A percentile compares a stretch with the other conserved stretches of the same genome.
These are phyloP conservation scores for Xenops minutus DNA, from an alignment of 2,797 vertebrate genomes.

Conservation along the genomic window DNA sequence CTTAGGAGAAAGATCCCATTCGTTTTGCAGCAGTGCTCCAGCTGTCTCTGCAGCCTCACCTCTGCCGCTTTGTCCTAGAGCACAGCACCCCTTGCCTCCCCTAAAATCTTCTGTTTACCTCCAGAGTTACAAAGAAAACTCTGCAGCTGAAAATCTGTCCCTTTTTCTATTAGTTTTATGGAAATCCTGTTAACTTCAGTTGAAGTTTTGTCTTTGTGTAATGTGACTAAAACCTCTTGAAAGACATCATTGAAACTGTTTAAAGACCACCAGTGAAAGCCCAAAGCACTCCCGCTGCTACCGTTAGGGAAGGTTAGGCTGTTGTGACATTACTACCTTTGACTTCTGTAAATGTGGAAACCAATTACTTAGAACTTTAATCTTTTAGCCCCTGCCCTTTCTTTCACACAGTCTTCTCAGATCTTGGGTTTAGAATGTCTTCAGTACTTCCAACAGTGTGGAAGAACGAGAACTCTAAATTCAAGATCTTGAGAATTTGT, in stretches of 20 bases:
- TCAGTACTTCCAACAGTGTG: background rate
- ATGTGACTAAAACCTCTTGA: background rate
- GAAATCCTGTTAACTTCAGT: background rate
- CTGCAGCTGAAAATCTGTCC: background rate
- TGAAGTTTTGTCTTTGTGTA: background rate
- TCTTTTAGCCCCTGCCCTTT: background rate
- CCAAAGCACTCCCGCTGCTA: background rate
- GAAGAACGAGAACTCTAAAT: background rate
- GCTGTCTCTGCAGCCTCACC: background rate
- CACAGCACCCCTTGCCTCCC: background rate
- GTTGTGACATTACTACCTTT: background rate
- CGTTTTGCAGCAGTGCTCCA: background rate
- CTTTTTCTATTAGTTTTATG: background rate
- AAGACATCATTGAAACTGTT: background rate
- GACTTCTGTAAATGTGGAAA: background rate
- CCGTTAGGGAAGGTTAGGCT: background rate
- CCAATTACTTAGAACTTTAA: background rate
- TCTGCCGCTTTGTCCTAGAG: background rate
- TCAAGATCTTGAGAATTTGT: background rate
- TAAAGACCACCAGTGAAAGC: background rate
- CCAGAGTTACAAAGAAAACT: background rate
- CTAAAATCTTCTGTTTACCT: background rate
- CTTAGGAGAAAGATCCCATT: background rate
- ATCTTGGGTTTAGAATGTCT: background rate
- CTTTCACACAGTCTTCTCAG: background rate